Percentiles rank a stretch among this genome's conserved stretches.
Evolutionary conservation across 2,888 invertebrate genomes (phyloP).

Genomic region (Polydrusus tereticollis): DNA sequence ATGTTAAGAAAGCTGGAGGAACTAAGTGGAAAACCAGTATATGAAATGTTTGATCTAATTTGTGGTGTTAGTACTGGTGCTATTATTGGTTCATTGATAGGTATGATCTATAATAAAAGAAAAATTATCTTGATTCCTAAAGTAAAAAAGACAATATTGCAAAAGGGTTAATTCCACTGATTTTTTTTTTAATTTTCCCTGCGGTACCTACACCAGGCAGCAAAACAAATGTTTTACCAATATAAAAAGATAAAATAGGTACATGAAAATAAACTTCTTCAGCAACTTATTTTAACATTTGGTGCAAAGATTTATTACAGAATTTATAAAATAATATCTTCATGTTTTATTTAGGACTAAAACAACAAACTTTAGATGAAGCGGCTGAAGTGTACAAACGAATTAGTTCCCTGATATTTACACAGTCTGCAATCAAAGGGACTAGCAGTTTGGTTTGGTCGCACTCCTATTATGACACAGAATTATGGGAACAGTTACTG

Average conservation of each 20-base stretch:
- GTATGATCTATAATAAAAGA: constrained; percentile 62
- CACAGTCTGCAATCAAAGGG: constrained; percentile 75
- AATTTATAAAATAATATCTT: no score
- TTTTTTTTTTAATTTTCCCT: no score
- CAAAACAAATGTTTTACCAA: background rate
- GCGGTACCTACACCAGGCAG: no score
- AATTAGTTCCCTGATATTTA: constrained; percentile 76
- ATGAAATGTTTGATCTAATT: constrained; percentile 89
- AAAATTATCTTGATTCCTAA: background rate
- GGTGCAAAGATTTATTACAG: background rate
- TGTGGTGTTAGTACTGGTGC: constrained; percentile 89
- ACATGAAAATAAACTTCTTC: no score
- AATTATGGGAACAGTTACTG: constrained; percentile 83
- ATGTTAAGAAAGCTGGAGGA: constrained; percentile 84
- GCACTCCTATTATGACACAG: constrained; percentile 91
- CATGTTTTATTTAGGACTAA: constrained; percentile 67
- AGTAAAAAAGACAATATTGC: background rate
- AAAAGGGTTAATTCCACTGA: no score
- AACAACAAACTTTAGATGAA: constrained; percentile 72
- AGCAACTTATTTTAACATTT: background rate
- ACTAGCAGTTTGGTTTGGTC: constrained; percentile 84
- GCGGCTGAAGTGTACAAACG: constrained; percentile 73
- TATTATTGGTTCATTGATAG: constrained; percentile 75
- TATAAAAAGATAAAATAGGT: background rate
- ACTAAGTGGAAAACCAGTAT: constrained; percentile 75